Evolutionary conservation across 1,140 invertebrate species (phyloP).

Genomic region (Drosophila bipectinata): DNA sequence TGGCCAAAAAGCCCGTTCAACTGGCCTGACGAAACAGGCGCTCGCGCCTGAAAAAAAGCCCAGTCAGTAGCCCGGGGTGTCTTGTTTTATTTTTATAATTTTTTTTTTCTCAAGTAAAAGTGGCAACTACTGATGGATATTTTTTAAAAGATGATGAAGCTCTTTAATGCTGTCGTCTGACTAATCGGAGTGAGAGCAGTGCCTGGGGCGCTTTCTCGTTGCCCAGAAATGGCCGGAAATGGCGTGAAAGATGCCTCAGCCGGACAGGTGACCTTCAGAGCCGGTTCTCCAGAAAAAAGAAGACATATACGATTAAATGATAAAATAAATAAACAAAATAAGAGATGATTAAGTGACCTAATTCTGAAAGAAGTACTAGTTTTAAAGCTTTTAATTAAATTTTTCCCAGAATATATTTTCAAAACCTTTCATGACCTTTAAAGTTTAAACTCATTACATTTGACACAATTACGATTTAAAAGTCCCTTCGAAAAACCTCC

Average conservation of each 20-base stretch:
- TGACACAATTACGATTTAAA: not conserved
- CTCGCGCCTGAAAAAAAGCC: not conserved
- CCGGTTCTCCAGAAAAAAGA: not conserved
- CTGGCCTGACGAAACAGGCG: conserved; percentile 13
- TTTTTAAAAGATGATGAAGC: not conserved
- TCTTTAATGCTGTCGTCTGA: conserved; percentile 30
- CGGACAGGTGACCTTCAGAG: conserved; percentile 41
- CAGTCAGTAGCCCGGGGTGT: not conserved
- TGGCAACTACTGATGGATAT: conserved; percentile 4
- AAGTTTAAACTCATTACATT: not conserved
- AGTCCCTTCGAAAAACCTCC: not conserved
- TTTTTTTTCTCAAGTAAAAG: conserved; percentile 30
- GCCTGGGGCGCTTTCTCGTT: conserved; percentile 54
- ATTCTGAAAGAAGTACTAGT: not conserved
- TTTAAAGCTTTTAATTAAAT: too few species aligned
- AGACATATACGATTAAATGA: not conserved
- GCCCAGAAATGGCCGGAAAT: conserved; percentile 47
- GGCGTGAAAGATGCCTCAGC: conserved; percentile 1
- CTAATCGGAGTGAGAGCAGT: conserved; percentile 66
- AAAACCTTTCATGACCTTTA: not conserved
- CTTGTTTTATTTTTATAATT: not conserved
- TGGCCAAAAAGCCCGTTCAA: conserved; percentile 22
- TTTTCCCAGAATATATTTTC: too few species aligned
- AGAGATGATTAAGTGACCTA: not conserved
- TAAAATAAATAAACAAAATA: not conserved